phyloP scores from a whole-genome alignment of 1,140 invertebrate species.

The Eubasilissa regina region DNA sequence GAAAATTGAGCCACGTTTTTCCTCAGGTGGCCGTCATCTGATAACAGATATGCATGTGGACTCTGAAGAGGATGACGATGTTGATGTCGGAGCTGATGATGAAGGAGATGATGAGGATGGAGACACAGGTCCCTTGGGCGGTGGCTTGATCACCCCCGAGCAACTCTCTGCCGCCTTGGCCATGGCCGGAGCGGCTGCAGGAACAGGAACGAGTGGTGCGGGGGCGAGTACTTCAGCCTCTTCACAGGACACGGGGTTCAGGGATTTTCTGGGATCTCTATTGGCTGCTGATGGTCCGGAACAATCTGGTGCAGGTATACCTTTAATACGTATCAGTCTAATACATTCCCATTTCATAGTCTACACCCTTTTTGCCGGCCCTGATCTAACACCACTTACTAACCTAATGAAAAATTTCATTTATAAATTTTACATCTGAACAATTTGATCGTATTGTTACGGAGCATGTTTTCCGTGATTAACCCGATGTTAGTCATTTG shows the following conservation, averaged over 20 bases:
- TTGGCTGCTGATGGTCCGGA: slow-evolving; percentile 39
- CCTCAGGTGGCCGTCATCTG: not conserved
- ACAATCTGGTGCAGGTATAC: slow-evolving; percentile 27
- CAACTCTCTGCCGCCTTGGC: slow-evolving; percentile 55
- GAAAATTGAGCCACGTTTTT: no score
- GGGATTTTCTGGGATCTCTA: slow-evolving; percentile 51
- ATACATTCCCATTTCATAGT: no score
- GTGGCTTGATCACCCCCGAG: slow-evolving; percentile 48
- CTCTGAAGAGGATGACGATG: slow-evolving; percentile 52
- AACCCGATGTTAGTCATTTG: no score
- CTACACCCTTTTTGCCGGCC: no score
- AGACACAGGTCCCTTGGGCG: not conserved
- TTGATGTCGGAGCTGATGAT: slow-evolving; percentile 43
- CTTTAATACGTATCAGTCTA: not conserved
- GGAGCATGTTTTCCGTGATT: no score
- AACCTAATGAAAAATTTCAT: no score
- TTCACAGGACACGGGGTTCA: slow-evolving; percentile 24
- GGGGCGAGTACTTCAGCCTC: slow-evolving; percentile 20
- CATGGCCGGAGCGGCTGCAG: slow-evolving; percentile 44
- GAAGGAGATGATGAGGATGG: slow-evolving; percentile 32
- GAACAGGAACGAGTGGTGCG: not conserved
- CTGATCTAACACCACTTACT: no score
- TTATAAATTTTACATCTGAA: no score
- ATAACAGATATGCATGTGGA: slow-evolving; percentile 34
- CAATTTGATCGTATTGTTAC: no score